Conservation (phyloP, 2,113 vertebrate genomes). For the Coracopsis vasa region DNA sequence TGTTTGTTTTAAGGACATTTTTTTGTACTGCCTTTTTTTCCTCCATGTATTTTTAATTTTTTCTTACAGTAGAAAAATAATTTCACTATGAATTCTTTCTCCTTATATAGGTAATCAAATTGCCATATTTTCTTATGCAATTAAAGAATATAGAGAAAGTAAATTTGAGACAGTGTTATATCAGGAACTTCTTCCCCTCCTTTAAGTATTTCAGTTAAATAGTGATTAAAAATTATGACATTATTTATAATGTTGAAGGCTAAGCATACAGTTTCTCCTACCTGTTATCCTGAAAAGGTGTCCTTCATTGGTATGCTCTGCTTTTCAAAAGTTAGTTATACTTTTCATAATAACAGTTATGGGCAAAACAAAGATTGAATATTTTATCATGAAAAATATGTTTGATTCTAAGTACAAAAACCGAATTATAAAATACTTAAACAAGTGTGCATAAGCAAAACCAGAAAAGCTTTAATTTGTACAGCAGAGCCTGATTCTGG, state of each 20-base stretch:
- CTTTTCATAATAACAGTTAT: not conserved
- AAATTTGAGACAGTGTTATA: not conserved
- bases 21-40: not conserved
- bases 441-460: not conserved
- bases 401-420: not conserved
- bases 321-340: not conserved
- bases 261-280: not conserved
- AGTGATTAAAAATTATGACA: not conserved
- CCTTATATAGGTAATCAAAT: not conserved
- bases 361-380: not conserved
- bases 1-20: not conserved
- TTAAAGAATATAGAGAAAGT: not conserved
- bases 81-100: not conserved
- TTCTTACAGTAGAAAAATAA: not conserved
- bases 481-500: not conserved
- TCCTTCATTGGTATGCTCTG: not conserved
- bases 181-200: not conserved
- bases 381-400: not conserved
- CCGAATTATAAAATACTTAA: not conserved
- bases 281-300: not conserved
- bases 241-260: not conserved
- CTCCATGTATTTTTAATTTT: not conserved
- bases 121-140: not conserved
- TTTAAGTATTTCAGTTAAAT: not conserved
- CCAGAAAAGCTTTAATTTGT: not conserved